Evolutionary conservation across 2,113 vertebrate species (phyloP).

Genomic region (Garra rufa): DNA sequence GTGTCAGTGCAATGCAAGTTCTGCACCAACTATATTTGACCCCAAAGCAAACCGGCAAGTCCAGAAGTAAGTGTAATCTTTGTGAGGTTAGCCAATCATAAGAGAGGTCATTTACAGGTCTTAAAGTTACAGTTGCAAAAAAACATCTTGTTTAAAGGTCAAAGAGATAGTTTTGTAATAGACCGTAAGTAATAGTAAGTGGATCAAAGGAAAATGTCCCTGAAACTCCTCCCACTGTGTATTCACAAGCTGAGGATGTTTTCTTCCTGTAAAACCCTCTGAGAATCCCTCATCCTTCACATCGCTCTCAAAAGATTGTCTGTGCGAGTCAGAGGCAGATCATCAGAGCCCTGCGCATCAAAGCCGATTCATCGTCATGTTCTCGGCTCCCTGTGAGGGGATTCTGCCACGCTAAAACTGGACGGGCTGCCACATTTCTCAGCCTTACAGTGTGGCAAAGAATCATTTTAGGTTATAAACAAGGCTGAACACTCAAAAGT

Average conservation of each 20-base stretch:
- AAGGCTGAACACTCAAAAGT: not conserved
- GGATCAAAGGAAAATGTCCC: not conserved
- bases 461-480: not conserved
- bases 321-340: conserved; percentile 27
- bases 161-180: not conserved
- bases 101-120: not conserved
- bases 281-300: conserved; percentile 19
- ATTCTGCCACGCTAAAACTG: conserved; percentile 1
- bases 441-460: not conserved
- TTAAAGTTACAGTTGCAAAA: not conserved
- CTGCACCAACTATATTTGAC: not conserved
- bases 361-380: not conserved
- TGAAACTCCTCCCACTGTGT: conserved; percentile 2
- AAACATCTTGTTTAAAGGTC: not conserved
- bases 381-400: not conserved
- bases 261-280: conserved; percentile 10
- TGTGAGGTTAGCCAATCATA: conserved; percentile 1
- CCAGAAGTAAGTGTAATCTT: not conserved
- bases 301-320: conserved; percentile 4
- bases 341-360: conserved; percentile 16
- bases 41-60: not conserved
- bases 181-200: no score
- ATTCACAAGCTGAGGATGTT: not conserved
- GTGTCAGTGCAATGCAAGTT: not conserved
- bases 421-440: not conserved